Base-by-base conservation (phyloP, 2,888 invertebrate genomes). In the Nomada fucata region DNA sequence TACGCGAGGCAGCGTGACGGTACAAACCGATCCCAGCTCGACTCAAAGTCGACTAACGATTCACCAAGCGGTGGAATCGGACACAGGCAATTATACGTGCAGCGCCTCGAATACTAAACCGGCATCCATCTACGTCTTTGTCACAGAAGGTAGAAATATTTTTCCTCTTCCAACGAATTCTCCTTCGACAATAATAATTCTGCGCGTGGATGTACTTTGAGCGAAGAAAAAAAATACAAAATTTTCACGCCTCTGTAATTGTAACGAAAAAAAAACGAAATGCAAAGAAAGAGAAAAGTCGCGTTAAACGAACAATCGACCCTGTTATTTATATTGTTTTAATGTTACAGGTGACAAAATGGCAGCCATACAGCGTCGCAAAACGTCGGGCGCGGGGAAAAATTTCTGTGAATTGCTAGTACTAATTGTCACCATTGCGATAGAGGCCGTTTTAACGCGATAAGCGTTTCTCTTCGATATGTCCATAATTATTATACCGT, bases 1-100 rank as follows among this genome's bases (percentile, higher is more conserved):
- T 90, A 95, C 97, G 90, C 96, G 97, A 91, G 97, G 97, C 88
- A 96, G 96, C 88, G 97, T 97, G 88, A 95, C 95, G 88, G 97
- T 98, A 92, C 96, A 96, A 93, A 98, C 97, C 87, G 96, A 97
- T 94, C 97, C 97, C 86, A 97, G 97, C 85, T 96, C 97, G 92
- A 98, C 98, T 86, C 97, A 97, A 94, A 97, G 97, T 91, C 96
- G 97, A 90, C 96, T 98, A 89, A 96, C 96, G 92, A 97, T 98
- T 94, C 96, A 96, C 91, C 96, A 96, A 92, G 98, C 98, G 86
- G 96, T 96, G 92, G 96, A 97, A 92, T 95, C 96, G 78, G 98
- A 98, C 95, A 97, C 97, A 90, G 98, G 98, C 92, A 98, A 98
- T 95, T 98, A 98, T 94, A 97, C 97, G 85, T 98, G 98, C 95